Evolutionary conservation across 1,140 invertebrate species (phyloP).

Genomic region (Bombus terrestris): DNA sequence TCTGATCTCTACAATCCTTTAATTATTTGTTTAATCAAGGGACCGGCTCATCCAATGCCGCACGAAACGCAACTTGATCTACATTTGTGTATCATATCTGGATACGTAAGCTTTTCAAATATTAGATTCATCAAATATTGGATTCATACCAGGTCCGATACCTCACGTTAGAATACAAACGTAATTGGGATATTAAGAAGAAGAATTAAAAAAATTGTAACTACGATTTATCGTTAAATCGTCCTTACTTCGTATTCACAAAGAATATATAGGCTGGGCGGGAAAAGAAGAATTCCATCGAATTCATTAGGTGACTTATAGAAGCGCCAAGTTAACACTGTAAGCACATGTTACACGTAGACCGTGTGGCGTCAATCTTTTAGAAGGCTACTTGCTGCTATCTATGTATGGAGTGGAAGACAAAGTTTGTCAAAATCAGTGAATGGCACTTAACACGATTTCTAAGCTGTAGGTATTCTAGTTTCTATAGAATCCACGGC

Average conservation of each 20-base stretch:
- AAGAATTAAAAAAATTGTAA: too few species aligned
- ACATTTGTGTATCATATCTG: not conserved
- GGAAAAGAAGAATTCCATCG: too few species aligned
- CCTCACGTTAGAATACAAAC: not conserved
- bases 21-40: conserved; percentile 36
- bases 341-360: too few species aligned
- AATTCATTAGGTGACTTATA: too few species aligned
- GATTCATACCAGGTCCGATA: not conserved
- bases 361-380: too few species aligned
- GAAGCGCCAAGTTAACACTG: too few species aligned
- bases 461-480: not conserved
- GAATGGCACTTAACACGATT: not conserved
- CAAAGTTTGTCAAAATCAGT: not conserved
- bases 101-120: not conserved
- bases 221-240: too few species aligned
- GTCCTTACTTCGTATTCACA: too few species aligned
- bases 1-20: conserved; percentile 6
- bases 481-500: not conserved
- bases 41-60: not conserved
- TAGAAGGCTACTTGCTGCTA: too few species aligned
- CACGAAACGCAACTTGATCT: not conserved
- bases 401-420: too few species aligned
- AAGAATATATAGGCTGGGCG: too few species aligned
- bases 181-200: too few species aligned
- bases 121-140: not conserved